A percentile compares a stretch with the other conserved stretches of the same genome.
Evolutionary conservation across 64 coral and sea anemone species (phyloP).

Genomic region (Orbicella faveolata): DNA sequence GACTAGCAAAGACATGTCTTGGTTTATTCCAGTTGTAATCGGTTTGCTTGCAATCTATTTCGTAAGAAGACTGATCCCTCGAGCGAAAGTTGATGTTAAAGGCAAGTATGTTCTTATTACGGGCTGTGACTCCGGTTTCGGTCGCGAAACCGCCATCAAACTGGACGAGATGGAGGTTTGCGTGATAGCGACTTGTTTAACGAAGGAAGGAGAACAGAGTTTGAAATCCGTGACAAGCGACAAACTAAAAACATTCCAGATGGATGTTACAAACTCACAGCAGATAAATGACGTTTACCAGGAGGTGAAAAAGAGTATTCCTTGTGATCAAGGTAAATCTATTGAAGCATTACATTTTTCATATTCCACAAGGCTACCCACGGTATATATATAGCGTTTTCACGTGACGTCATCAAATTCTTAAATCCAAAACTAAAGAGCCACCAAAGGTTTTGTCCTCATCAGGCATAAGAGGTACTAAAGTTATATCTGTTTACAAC

Average conservation of each 20-base stretch:
- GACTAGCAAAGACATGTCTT: background rate
- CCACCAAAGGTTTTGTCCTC: no score
- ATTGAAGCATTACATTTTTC: no score
- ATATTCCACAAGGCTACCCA: no score
- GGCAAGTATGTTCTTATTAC: constrained; percentile 18
- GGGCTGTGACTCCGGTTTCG: constrained; percentile 20
- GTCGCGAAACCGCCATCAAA: background rate
- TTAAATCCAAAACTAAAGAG: no score
- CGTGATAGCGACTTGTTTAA: constrained; percentile 5
- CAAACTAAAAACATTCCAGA: background rate
- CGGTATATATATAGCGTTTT: no score
- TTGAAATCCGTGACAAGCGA: background rate
- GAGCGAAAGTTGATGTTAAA: background rate
- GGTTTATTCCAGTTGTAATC: background rate
- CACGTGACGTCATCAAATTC: no score
- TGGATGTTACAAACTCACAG: constrained; percentile 8
- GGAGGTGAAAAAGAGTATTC: background rate
- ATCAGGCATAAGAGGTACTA: no score
- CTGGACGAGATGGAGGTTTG: constrained; percentile 2
- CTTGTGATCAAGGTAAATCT: background rate
- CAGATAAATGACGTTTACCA: background rate
- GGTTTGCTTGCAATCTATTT: background rate
- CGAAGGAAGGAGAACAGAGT: background rate
- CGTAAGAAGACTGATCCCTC: background rate
- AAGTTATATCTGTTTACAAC: no score